These are phyloP conservation scores for Meloidogyne floridensis DNA, from an alignment of 1,140 invertebrate species.

Conservation along the genomic window DNA sequence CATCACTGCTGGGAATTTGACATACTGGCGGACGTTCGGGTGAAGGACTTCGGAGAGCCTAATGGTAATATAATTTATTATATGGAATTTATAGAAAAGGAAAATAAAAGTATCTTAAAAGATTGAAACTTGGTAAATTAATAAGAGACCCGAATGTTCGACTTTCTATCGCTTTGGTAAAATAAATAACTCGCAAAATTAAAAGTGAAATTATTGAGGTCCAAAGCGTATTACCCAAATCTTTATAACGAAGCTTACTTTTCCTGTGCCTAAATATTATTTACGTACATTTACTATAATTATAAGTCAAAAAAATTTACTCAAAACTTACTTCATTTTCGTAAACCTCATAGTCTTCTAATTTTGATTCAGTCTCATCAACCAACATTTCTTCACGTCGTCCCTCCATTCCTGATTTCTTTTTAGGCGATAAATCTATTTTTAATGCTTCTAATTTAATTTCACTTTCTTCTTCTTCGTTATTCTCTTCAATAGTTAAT, in stretches of 20 bases:
- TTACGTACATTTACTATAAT: neutral
- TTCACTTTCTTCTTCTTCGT: neutral
- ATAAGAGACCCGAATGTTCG: no score
- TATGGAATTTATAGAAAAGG: no score
- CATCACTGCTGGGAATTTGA: slow-evolving; percentile 1
- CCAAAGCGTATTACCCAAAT: no score
- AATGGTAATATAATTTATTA: neutral
- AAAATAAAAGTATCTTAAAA: no score
- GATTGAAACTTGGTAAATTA: no score
- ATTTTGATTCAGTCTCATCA: neutral
- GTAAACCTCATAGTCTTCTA: slow-evolving; percentile 6
- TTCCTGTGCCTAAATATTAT: no score
- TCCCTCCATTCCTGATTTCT: neutral
- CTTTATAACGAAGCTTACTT: no score
- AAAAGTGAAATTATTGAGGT: no score
- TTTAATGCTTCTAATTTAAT: neutral
- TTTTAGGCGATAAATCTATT: neutral
- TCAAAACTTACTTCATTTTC: neutral
- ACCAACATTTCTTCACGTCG: neutral
- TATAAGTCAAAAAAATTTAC: neutral
- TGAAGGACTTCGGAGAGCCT: neutral
- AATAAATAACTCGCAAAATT: no score
- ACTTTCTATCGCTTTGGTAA: no score
- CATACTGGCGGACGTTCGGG: neutral
- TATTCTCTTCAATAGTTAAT: neutral